Conservation (phyloP, 2,113 vertebrate genomes). For the Nycticryphes semicollaris region DNA sequence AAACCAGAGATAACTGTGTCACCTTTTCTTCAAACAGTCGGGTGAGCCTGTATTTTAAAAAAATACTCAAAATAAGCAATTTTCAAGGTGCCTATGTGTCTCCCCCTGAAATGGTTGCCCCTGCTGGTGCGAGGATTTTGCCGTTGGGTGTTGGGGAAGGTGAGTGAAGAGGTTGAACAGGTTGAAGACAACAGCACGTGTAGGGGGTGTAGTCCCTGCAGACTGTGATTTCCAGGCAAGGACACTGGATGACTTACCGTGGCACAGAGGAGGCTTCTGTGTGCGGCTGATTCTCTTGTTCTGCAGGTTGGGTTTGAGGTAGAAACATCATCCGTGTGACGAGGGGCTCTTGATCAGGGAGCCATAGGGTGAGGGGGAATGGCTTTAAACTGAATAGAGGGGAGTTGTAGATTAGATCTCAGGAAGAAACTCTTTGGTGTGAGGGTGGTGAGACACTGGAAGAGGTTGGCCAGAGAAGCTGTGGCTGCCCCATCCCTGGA, state of each 20-base stretch:
- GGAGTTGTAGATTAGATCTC: too few relatives aligned
- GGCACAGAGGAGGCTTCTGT: fast-evolving
- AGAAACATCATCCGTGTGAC: background rate
- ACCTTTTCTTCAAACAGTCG: background rate
- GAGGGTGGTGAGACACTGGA: too few relatives aligned
- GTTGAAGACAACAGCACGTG: fast-evolving
- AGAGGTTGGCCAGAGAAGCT: too few relatives aligned
- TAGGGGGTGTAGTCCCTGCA: fast-evolving
- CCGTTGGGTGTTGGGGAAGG: background rate
- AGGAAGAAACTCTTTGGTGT: too few relatives aligned
- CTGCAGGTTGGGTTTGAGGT: background rate
- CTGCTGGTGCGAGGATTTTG: background rate
- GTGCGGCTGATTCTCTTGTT: background rate
- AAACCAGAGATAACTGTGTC: background rate
- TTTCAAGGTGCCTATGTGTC: background rate
- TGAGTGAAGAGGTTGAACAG: background rate
- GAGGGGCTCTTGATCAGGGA: too few relatives aligned
- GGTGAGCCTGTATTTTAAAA: background rate
- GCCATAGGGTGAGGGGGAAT: too few relatives aligned
- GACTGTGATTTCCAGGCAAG: background rate
- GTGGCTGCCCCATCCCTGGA: too few relatives aligned
- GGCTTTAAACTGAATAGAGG: too few relatives aligned
- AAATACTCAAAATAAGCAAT: background rate
- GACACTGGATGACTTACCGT: background rate
- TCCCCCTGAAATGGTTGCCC: background rate